Percentiles rank a stretch among this genome's conserved stretches.
These are phyloP conservation scores for Mionectes macconnelli DNA, from an alignment of 2,113 vertebrate genomes.

Conservation along the genomic window DNA sequence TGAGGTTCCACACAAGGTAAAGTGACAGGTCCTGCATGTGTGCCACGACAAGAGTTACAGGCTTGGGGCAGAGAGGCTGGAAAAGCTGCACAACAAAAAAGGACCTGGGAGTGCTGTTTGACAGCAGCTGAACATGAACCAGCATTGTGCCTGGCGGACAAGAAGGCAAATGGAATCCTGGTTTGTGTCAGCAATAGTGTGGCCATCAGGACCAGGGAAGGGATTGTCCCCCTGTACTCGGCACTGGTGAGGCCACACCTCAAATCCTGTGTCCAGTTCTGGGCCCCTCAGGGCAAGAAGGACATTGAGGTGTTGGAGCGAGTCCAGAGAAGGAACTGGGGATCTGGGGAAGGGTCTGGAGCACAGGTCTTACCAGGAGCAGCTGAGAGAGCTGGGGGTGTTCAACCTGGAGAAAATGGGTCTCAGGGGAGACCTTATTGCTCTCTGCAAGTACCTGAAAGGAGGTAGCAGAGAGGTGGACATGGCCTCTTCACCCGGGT, in stretches of 20 bases:
- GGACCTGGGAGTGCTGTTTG: rapidly evolving
- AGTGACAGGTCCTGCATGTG: no score
- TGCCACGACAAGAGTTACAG: no score
- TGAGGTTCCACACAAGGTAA: no score
- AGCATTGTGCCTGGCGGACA: not conserved
- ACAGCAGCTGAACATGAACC: rapidly evolving
- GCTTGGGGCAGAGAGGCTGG: not conserved
- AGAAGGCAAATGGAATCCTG: not conserved
- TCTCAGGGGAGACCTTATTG: rapidly evolving
- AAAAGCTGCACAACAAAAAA: not conserved
- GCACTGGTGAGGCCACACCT: not conserved
- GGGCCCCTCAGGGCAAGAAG: not conserved
- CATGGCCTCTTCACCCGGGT: not conserved
- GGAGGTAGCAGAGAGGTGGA: rapidly evolving
- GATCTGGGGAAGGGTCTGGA: not conserved
- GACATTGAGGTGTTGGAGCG: rapidly evolving
- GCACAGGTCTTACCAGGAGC: rapidly evolving
- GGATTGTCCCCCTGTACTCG: rapidly evolving
- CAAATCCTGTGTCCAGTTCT: rapidly evolving
- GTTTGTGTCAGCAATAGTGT: rapidly evolving
- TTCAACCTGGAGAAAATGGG: not conserved
- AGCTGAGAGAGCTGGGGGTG: rapidly evolving
- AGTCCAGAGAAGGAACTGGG: rapidly evolving
- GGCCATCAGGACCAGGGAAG: not conserved
- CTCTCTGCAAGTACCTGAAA: not conserved